Base-by-base conservation (phyloP, 35 echinoderm and acorn worm genomes). In the Diadema setosum region DNA sequence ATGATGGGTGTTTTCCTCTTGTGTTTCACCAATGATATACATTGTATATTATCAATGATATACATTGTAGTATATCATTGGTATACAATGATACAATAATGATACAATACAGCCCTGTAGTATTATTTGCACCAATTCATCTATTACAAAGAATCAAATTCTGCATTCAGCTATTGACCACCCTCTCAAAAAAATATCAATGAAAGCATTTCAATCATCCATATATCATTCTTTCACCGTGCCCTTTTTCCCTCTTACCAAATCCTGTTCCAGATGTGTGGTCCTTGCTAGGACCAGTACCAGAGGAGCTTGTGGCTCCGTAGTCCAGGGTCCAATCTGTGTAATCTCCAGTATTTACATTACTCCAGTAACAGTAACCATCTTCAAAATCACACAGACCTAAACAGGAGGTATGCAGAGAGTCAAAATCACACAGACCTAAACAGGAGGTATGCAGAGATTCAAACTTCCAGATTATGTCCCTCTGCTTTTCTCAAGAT, bases 381-480 rank as follows among this genome's bases (percentile, higher is more conserved):
- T 85, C 50, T 27, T 97, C 90, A 82, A 97, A 97, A 49, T 89
- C 85, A 86, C 94, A 97, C 48, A 94, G 92, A 0, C 92, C 96
- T 98, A 26, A 0, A 35, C 8, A 65, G 1, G 23, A 82, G n/a
- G 1, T 61, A 73, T 9, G 35, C 46, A 59, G 1, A 30, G 1
- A n/a, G 4, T 97, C 90, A 82, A 97, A 97, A 49, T 89, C 85
- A 86, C 94, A 97, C 48, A 94, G 92, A 0, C 92, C 96, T 98
- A 26, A 0, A 35, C 8, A 65, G 1, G 23, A 82, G n/a, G 1
- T 61, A 73, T 9, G 35, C 46, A 59, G 1, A 30, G 1, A n/a
- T 2, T 97, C 90, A 82, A 97, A 97, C 40, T 89, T 81, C 82
- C 94, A 97, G n/a, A n/a, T n/a, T n/a, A n/a, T n/a, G n/a, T n/a